Base-by-base conservation (phyloP, 1,140 invertebrate species). In the Nomia melanderi region DNA sequence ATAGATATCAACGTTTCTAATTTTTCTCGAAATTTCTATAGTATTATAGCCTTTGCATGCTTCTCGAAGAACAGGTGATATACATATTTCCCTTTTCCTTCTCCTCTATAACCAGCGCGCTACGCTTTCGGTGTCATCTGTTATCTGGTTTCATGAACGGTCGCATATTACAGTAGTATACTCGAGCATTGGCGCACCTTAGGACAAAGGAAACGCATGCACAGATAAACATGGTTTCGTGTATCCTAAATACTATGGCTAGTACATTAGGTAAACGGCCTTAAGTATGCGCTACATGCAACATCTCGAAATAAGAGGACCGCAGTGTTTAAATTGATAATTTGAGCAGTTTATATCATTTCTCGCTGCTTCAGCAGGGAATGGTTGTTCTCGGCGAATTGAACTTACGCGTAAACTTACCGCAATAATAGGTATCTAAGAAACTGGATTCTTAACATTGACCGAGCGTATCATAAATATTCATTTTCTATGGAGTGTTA, bases 221-320 rank as follows among this genome's bases (percentile, higher is more conserved):
- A 59, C 47, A 59, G 20, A 33, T 71, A 71, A 71, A 77, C 65
- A 65, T 66, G 57, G 59, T 76, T 67, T 56, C 56, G 3, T 27
- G 63, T 81, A 72, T 70, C 74, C 57, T 53, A 59, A 79, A 56
- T 41, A 78, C 33, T 17, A 36, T 50, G 69, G 82, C 59, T 66
- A 78, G 83, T 64, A 59, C 70, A 81, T 78, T 81, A 77, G 74
- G 75, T 41, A 81, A 84, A 84, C 65, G 77, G 59, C 25, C 53
- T 25, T 41, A 29, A 75, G 41, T 74, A 65, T 66, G 54, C 53
- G 75, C 77, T 80, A 73, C 66, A 62, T 83, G 60, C 75, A 83
- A 83, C 47, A 77, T 75, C 53, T 6, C 36, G 67, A 60, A 71
- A 69, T 79, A 64, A 64, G 36, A 47, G 65, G 47, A 82, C 31